Percentiles rank a stretch among this genome's conserved stretches.
Evolutionary conservation across 2,888 invertebrate species (phyloP).

Genomic region (Eurytoma californica): DNA sequence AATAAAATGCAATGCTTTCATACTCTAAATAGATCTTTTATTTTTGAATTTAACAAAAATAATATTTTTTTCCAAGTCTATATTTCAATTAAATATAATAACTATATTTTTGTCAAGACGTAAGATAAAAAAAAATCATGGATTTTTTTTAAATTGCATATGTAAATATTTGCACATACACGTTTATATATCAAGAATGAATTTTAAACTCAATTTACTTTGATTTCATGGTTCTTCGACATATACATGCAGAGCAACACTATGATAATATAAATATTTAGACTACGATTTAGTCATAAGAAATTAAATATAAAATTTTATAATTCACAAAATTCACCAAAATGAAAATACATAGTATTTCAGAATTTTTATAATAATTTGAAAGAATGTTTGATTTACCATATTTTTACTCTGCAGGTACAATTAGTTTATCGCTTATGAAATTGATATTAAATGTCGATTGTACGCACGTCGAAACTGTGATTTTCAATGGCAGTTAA

Average conservation of each 20-base stretch:
- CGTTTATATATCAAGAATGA: conserved; percentile 1
- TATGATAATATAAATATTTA: too few species aligned
- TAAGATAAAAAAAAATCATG: not conserved
- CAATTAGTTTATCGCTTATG: not conserved
- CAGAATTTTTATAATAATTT: too few species aligned
- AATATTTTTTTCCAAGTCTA: conserved; percentile 19
- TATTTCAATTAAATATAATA: conserved; percentile 8
- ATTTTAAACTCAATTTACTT: not conserved
- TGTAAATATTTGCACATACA: not conserved
- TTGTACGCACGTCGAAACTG: not conserved
- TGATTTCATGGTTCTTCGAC: too few species aligned
- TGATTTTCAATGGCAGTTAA: not conserved
- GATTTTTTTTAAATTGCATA: not conserved
- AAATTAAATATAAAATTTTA: not conserved
- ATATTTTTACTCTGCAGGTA: too few species aligned
- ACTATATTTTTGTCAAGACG: conserved; percentile 2
- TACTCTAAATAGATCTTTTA: conserved; percentile 31
- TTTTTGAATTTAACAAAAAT: conserved; percentile 37
- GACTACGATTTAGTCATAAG: not conserved
- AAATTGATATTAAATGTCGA: not conserved
- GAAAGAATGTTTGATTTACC: too few species aligned
- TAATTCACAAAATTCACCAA: not conserved
- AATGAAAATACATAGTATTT: too few species aligned
- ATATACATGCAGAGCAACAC: too few species aligned
- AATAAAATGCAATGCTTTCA: not conserved